phyloP scores from a whole-genome alignment of 2,888 invertebrate genomes.

The Xestoiulus laeticollis region DNA sequence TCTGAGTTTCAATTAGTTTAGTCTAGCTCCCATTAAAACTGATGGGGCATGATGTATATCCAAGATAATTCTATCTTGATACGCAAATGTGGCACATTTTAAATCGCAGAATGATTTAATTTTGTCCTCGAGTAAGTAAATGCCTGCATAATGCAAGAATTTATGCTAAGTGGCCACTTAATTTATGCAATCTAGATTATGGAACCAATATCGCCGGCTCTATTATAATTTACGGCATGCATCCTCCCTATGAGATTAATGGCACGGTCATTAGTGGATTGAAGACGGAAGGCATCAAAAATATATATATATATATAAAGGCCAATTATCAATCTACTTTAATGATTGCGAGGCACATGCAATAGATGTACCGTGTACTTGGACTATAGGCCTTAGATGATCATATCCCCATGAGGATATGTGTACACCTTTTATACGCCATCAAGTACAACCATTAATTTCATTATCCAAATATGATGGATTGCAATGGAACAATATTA shows the following conservation, averaged over 20 bases:
- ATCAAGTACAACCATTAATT: conserved; percentile 38
- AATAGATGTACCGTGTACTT: no score
- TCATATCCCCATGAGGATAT: not conserved
- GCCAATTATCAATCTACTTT: conserved; percentile 35
- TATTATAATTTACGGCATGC: not conserved
- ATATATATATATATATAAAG: conserved; percentile 15
- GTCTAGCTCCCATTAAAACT: no score
- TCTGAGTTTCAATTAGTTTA: no score
- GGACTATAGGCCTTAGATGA: not conserved
- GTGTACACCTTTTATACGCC: conserved; percentile 39
- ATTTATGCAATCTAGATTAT: conserved; percentile 34
- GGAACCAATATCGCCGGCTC: conserved; percentile 9
- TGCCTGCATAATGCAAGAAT: not conserved
- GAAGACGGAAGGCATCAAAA: conserved; percentile 40
- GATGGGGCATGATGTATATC: no score
- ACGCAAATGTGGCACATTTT: no score
- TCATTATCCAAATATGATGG: conserved; percentile 35
- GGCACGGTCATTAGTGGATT: conserved; percentile 38
- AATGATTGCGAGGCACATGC: not conserved
- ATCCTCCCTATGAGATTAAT: conserved; percentile 14
- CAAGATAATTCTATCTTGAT: no score
- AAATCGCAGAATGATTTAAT: no score
- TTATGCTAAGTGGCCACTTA: conserved; percentile 39
- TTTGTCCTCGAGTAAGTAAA: not conserved
- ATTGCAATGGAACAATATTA: conserved; percentile 36